Evolutionary conservation across 2,113 vertebrate genomes (phyloP), one percentile per base, ranked within the genome.

Genomic region (Micromys minutus): DNA sequence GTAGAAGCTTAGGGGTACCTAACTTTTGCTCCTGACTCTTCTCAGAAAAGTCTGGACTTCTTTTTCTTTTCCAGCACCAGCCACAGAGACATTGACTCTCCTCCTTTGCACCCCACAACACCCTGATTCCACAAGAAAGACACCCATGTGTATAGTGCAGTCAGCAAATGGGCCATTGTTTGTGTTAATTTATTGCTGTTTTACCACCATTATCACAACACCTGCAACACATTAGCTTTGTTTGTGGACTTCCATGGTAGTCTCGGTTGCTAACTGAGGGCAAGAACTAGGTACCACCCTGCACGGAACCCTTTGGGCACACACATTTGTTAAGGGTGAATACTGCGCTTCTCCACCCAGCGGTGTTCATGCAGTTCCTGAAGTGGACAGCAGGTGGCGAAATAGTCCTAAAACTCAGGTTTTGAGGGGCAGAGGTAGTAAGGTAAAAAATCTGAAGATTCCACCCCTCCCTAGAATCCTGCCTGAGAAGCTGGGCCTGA

Each of bases 331-430:
- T 86, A 26, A 59, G 47, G 3, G 11, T 65, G 88, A 45, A 47
- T 24, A 61, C 21, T 22, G n/a, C n/a, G 39, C 61, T 89, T 42
- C 87, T 74, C 42, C 79, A 59, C 47, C 12, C 31, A 57, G 52
- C 34, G 0, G 0, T 72, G 69, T 15, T 7, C 42, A 21, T 97
- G 96, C 90, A 95, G 65, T 96, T 94, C 92, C 87, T 42, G 80
- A 4, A 81, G 10, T 90, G 89, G 67, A 95, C 92, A 87, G 93
- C 93, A 98, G 97, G 91, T 89, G 93, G 97, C 94, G 85, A 89
- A 85, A 90, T 31, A 97, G 71, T 93, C 65, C 93, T 91, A 96
- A 92, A 75, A 55, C 87, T 45, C 77, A 45, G n/a, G 55, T 52
- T 74, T 52, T 52, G 11, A 1, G 26, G 74, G 55, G 2, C 42